Evolutionary conservation across 2,888 invertebrate genomes (phyloP), one percentile per base, ranked within the genome.

Genomic region (Volucella inanis): DNA sequence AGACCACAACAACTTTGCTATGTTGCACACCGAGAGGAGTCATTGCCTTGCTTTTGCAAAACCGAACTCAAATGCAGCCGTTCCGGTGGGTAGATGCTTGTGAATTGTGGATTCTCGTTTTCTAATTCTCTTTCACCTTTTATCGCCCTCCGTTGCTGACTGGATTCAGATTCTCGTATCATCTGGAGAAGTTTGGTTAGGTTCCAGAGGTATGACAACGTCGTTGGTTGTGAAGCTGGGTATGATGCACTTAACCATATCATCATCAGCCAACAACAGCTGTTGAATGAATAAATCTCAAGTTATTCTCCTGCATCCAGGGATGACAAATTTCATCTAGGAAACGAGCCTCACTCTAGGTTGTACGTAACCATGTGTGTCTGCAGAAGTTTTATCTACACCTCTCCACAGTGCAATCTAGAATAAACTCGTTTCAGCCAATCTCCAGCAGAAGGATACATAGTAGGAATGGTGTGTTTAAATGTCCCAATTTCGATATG

Each of bases 231-330:
- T 41, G 14, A 31, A 49, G 22, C 57, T 22, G 22, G 22, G 59
- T 72, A 61, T 79, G 57, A 50, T 61, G 38, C 71, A 62, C 57
- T 83, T 80, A 85, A 76, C 75, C 80, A 74, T 76, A 80, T 76
- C 76, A 57, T 81, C 85, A 68, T 85, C 81, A 72, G 62, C 47
- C 62, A 68, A 76, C 76, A 81, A 62, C 85, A 85, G 80, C 81
- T 85, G 85, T 81, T 85, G 85, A 80, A 85, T 81, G 76, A 67
- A 85, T 81, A 85, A 81, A 81, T 85, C 81, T 62, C 59, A 71
- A 67, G 57, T 50, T 65, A 54, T 72, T 55, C 71, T 47, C 31
- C 43, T 72, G 78, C 65, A 76, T 72, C 43, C 71, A 59, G 41
- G 71, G 68, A 72, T 72, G 81, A 81, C 74, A 81, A 81, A 81